Evolutionary conservation across 1,140 invertebrate species (phyloP).

Genomic region (Neomicropteryx cornuta): DNA sequence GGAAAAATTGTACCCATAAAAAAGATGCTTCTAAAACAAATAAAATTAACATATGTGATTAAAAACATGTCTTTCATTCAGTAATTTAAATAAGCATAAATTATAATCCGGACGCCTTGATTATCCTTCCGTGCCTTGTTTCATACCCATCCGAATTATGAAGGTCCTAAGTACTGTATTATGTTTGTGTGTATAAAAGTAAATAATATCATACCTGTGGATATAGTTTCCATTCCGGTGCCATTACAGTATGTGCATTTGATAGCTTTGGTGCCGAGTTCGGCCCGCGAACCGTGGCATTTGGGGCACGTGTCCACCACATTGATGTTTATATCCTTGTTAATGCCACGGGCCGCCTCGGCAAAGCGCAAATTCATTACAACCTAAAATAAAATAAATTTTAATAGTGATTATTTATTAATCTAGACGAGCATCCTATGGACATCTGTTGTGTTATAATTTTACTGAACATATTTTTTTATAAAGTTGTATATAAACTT

Average conservation of each 20-base stretch:
- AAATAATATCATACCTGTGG: slow-evolving; percentile 48
- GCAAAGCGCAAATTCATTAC: slow-evolving; percentile 87
- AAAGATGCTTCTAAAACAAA: no score
- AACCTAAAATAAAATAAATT: slow-evolving; percentile 39
- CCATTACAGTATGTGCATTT: slow-evolving; percentile 91
- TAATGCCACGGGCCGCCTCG: slow-evolving; percentile 91
- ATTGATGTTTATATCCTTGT: slow-evolving; percentile 89
- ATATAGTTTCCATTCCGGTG: slow-evolving; percentile 91
- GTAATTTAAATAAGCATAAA: slow-evolving; percentile 13
- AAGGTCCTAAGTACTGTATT: no score
- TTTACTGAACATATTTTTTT: no score
- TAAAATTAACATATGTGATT: not conserved
- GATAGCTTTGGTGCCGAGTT: slow-evolving; percentile 78
- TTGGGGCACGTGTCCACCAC: slow-evolving; percentile 86
- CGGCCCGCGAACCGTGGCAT: slow-evolving; percentile 75
- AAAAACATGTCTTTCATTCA: not conserved
- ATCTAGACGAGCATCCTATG: no score
- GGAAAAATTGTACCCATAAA: no score
- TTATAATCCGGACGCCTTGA: not conserved
- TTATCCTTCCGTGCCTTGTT: no score
- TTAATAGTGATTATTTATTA: no score
- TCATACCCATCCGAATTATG: no score
- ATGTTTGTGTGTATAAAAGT: no score
- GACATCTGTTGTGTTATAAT: no score
- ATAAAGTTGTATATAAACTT: no score